A percentile compares a stretch with the other conserved stretches of the same genome.
Evolutionary conservation across 2,888 invertebrate genomes (phyloP).

Genomic region (Mactromeris polynyma): DNA sequence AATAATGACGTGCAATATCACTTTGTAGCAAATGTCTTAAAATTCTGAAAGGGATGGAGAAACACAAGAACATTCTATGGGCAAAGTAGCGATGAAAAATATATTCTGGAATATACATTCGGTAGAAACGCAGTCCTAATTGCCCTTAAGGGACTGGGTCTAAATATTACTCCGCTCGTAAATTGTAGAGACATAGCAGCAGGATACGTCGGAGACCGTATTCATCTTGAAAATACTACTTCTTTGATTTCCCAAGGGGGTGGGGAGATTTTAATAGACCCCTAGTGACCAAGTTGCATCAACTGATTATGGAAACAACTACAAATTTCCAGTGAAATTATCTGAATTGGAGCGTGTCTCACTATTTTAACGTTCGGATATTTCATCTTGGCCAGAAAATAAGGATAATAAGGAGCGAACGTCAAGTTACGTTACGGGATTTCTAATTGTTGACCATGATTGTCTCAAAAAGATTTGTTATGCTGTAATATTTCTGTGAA

Average conservation of each 20-base stretch:
- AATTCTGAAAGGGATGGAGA: conserved; percentile 2
- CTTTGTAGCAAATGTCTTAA: conserved; percentile 9
- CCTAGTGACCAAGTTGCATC: conserved; percentile 53
- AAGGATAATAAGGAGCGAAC: conserved; percentile 32
- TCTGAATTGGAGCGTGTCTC: conserved; percentile 53
- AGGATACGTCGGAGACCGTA: conserved; percentile 55
- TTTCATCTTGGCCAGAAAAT: conserved; percentile 49
- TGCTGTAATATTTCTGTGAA: conserved; percentile 15
- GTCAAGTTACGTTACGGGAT: conserved; percentile 34
- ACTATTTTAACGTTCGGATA: conserved; percentile 63
- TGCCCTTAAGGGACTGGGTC: conserved; percentile 42
- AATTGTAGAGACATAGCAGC: conserved; percentile 54
- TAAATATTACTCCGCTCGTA: conserved; percentile 52
- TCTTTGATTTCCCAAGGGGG: conserved; percentile 74
- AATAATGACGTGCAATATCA: conserved; percentile 1
- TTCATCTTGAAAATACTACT: conserved; percentile 68
- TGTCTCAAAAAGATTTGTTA: conserved; percentile 50
- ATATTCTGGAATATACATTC: conserved; percentile 36
- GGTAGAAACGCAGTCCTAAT: conserved; percentile 37
- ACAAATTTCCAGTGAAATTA: conserved; percentile 57
- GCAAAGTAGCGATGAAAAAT: conserved; percentile 27
- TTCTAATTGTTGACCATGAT: conserved; percentile 42
- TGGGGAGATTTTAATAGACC: conserved; percentile 67
- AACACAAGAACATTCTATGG: conserved; percentile 18
- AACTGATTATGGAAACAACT: conserved; percentile 53